Conservation (phyloP, 2,888 invertebrate species). For the Nasonovia ribisnigri region DNA sequence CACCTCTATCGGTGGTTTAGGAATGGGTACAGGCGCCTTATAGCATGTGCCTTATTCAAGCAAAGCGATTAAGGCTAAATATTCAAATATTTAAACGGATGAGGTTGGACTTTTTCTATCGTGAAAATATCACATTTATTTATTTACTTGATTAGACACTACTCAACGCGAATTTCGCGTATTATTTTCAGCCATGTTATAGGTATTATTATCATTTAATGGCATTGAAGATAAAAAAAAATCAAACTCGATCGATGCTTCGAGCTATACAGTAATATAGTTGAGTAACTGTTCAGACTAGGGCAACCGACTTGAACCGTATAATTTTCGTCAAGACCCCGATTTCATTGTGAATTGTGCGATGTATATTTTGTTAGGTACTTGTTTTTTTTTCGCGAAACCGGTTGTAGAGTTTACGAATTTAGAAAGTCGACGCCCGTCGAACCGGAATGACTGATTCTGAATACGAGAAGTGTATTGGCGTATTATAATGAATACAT, state of each 20-base stretch:
- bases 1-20: neutral
- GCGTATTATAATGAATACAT: neutral
- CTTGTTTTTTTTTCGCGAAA: conserved; percentile 43
- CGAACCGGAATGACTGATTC: conserved; percentile 61
- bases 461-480: conserved; percentile 29
- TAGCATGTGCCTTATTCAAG: neutral
- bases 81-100: neutral
- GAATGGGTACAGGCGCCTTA: neutral
- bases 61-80: neutral
- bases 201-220: conserved; percentile 33
- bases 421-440: conserved; percentile 57
- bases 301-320: conserved; percentile 55
- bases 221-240: conserved; percentile 57
- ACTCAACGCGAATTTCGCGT: neutral
- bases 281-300: conserved; percentile 52
- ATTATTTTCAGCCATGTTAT: neutral
- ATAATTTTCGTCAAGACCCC: conserved; percentile 61
- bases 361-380: conserved; percentile 45
- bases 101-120: neutral
- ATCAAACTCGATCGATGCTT: conserved; percentile 38
- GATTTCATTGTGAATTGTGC: conserved; percentile 48
- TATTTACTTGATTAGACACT: neutral
- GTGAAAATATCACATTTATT: neutral
- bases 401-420: conserved; percentile 54
- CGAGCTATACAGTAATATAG: conserved; percentile 35